Evolutionary conservation across 2,888 invertebrate species (phyloP), one percentile per base, ranked within the genome.

Genomic region (Clunio marinus): DNA sequence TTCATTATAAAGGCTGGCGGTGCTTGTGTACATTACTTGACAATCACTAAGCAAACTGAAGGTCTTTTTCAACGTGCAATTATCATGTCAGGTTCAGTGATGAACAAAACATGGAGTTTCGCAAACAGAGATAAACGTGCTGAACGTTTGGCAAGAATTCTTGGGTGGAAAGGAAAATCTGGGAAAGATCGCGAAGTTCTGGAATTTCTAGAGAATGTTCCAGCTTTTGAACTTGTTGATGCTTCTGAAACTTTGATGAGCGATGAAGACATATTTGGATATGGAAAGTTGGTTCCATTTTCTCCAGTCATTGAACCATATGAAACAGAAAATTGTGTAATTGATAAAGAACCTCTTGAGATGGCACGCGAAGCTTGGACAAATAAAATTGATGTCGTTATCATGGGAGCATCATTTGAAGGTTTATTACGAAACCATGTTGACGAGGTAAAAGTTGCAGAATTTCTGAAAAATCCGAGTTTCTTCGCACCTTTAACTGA

Each of bases 31-130:
- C 82, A 83, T 71, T 80, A 77, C 69, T 75, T 82, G 72, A 77
- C 80, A 72, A 72, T 82, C 5, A 81, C 81, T 0, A 80, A 81
- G 32, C 77, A 80, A 73, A 75, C 81, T 1, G 78, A 76, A 72
- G 73, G 73, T 57, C 74, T 78, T 8, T 80, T 78, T 69, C 77
- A 78, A 70, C 78, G 78, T 70, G 75, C 74, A 1, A 76, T 77
- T 28, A 70, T 76, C 8, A 77, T 77, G 76, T 79, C 78, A 0
- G 78, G 78, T 10, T 73, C 74, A 25, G 75, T 72, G 0, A 60
- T 77, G 28, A 73, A 74, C 0, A 22, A 51, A n/a, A 75, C 77
- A 1, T 79, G 78, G 79, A 75, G 77, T 1, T 73, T 74, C n/a
- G 74, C 74, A 17, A 76, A 76, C 1, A 17, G 22, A 35, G 72